Conservation (phyloP, 2,797 vertebrate species). For the Thalassophryne amazonica region DNA sequence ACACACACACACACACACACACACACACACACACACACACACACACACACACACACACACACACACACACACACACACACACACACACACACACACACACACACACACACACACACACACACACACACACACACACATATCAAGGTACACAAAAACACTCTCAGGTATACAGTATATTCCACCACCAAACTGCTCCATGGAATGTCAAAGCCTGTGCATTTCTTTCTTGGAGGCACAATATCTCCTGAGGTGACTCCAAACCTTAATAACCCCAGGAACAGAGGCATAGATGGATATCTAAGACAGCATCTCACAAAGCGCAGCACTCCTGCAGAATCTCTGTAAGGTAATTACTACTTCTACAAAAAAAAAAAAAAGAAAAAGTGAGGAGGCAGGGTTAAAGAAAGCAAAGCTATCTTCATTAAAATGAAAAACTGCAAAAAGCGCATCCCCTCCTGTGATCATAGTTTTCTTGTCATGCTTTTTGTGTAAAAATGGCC, state of each 20-base stretch:
- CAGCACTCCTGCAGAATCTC: slow-evolving; percentile 24
- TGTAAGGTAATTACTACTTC: slow-evolving; percentile 51
- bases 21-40: slow-evolving; percentile 16
- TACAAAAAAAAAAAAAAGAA: no score
- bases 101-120: neutral
- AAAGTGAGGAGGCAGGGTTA: slow-evolving; percentile 24
- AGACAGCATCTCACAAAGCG: slow-evolving; percentile 34
- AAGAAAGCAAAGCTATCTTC: slow-evolving; percentile 48
- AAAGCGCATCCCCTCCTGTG: slow-evolving; percentile 35
- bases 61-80: slow-evolving; percentile 16
- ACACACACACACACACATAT: slow-evolving; percentile 1
- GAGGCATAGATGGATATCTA: slow-evolving; percentile 47
- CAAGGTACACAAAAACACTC: slow-evolving; percentile 9
- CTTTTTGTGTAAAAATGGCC: slow-evolving; percentile 37
- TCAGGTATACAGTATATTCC: slow-evolving; percentile 24
- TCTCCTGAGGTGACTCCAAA: slow-evolving; percentile 53
- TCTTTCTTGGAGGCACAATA: slow-evolving; percentile 37
- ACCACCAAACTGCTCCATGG: slow-evolving; percentile 19
- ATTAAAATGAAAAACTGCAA: slow-evolving; percentile 57
- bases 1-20: neutral
- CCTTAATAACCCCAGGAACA: slow-evolving; percentile 60
- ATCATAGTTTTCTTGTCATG: slow-evolving; percentile 42
- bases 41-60: slow-evolving; percentile 12
- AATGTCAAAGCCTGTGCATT: slow-evolving; percentile 36
- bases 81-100: neutral